A percentile compares a stretch with the other conserved stretches of the same genome.
Conservation (phyloP, 2,888 invertebrate species). For the Nipponacmea schrenckii region DNA sequence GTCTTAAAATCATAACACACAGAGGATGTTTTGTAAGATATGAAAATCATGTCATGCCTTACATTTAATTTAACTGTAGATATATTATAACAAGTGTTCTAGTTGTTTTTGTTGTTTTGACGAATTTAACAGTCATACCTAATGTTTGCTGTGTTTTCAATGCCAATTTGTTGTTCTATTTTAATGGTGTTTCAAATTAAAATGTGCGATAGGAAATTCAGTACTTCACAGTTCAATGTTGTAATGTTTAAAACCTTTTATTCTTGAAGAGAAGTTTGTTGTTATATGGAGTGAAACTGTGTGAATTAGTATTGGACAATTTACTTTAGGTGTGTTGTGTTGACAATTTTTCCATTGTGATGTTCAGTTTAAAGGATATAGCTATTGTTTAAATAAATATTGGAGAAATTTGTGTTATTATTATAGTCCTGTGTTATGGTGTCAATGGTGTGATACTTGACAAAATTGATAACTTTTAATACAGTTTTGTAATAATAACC, state of each 20-base stretch:
- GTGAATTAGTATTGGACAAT: conserved; percentile 11
- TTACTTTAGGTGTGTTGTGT: conserved; percentile 19
- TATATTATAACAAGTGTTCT: conserved; percentile 13
- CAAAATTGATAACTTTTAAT: too few relatives aligned
- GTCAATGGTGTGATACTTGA: too few relatives aligned
- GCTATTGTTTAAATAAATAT: conserved; percentile 1
- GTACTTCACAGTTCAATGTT: conserved; percentile 28
- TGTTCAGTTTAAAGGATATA: background rate
- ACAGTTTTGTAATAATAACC: too few relatives aligned
- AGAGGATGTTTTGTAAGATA: background rate
- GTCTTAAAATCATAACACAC: too few relatives aligned
- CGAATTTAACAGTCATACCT: conserved; percentile 15
- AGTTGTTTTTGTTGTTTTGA: conserved; percentile 9
- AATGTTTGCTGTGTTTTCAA: conserved; percentile 32
- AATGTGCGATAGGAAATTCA: conserved; percentile 28
- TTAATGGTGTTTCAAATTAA: conserved; percentile 19
- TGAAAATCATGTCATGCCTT: conserved; percentile 8
- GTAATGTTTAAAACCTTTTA: conserved; percentile 27
- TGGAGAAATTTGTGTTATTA: background rate
- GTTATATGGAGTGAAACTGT: conserved; percentile 15
- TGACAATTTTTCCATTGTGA: conserved; percentile 3
- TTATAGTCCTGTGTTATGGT: background rate
- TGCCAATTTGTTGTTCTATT: conserved; percentile 19
- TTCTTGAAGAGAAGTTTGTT: conserved; percentile 21
- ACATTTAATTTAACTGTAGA: conserved; percentile 10